Evolutionary conservation across 2,797 vertebrate genomes (phyloP).

Genomic region (Gila robusta): DNA sequence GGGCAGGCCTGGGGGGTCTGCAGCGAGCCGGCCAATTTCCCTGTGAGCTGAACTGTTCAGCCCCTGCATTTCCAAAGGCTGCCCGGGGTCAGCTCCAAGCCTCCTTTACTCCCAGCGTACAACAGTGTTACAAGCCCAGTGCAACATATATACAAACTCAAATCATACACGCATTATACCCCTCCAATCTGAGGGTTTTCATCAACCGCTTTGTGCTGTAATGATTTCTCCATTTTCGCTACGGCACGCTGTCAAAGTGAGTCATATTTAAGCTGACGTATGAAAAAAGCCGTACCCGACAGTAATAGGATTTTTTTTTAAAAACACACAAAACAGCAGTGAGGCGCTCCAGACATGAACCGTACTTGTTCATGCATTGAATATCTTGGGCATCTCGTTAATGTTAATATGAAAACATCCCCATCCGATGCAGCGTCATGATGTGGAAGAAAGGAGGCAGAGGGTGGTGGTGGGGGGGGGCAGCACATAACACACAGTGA

Average conservation of each 20-base stretch:
- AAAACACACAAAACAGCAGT: conserved; percentile 19
- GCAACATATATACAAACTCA: conserved; percentile 9
- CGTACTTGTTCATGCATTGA: conserved; percentile 53
- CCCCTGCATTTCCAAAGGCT: conserved; percentile 52
- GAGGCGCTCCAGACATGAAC: conserved; percentile 25
- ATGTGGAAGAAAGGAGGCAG: conserved; percentile 44
- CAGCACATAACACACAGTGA: not conserved
- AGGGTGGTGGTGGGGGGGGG: conserved; percentile 20
- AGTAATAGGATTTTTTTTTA: conserved; percentile 38
- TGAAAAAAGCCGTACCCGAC: conserved; percentile 26
- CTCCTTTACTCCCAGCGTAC: conserved; percentile 39
- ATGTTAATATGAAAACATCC: conserved; percentile 57
- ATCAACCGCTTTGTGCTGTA: conserved; percentile 23
- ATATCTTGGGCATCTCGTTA: conserved; percentile 53
- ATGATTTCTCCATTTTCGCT: conserved; percentile 30
- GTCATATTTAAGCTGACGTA: conserved; percentile 48
- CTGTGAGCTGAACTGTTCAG: conserved; percentile 59
- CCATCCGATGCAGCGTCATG: conserved; percentile 41
- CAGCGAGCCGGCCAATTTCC: conserved; percentile 62
- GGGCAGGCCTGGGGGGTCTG: conserved; percentile 43
- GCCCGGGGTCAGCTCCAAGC: conserved; percentile 43
- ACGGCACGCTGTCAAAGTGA: conserved; percentile 36
- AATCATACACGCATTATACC: conserved; percentile 4
- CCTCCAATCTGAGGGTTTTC: conserved; percentile 1
- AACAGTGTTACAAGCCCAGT: not conserved